These are phyloP conservation scores for Myotis davidii DNA, from an alignment of 2,113 vertebrate species.

Conservation along the genomic window DNA sequence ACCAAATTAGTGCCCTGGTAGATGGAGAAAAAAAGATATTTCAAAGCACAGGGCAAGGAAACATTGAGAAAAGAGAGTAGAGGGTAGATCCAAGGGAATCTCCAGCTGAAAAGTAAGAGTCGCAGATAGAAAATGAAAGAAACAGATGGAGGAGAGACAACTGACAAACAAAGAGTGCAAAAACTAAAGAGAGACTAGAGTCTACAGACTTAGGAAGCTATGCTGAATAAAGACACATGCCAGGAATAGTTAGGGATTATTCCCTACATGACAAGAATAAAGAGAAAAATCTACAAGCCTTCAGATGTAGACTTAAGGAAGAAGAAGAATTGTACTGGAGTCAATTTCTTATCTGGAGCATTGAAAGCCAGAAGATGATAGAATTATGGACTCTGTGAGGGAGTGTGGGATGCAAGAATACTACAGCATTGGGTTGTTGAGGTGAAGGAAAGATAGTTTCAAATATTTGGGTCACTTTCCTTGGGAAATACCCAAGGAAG, in stretches of 20 bases:
- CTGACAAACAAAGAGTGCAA: neutral
- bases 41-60: neutral
- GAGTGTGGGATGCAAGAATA: rapidly evolving
- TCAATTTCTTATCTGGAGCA: neutral
- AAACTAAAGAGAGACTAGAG: neutral
- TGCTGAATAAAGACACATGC: neutral
- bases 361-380: neutral
- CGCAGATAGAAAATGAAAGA: neutral
- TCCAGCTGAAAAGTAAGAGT: neutral
- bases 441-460: rapidly evolving
- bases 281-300: neutral
- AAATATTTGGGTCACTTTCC: neutral
- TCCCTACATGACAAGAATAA: neutral
- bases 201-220: neutral
- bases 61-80: neutral
- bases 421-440: rapidly evolving
- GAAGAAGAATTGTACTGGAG: neutral
- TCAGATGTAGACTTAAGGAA: neutral
- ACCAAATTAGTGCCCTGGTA: no score
- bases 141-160: neutral
- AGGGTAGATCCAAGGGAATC: neutral
- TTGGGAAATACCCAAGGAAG: neutral
- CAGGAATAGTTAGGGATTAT: neutral
- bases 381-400: rapidly evolving
- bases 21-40: neutral